Evolutionary conservation across 2,888 invertebrate species (phyloP).

Genomic region (Melanostoma scalare): DNA sequence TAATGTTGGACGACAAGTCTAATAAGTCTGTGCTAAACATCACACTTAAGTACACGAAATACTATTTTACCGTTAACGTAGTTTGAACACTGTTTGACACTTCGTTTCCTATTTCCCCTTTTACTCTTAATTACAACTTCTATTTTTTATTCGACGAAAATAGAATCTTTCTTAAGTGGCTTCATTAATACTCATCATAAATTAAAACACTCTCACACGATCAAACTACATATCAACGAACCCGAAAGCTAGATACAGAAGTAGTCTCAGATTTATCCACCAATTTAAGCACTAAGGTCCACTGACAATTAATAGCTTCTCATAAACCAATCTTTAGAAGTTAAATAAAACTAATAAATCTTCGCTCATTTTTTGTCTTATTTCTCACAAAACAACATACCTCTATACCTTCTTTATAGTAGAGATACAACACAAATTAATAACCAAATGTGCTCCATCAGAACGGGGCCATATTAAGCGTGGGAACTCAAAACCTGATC

Average conservation of each 20-base stretch:
- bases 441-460: constrained; percentile 40
- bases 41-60: too few relatives aligned
- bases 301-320: constrained; percentile 60
- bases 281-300: constrained; percentile 21
- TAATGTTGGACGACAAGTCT: too few relatives aligned
- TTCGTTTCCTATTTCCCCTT: too few relatives aligned
- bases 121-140: too few relatives aligned
- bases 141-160: too few relatives aligned
- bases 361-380: constrained; percentile 23
- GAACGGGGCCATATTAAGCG: constrained; percentile 46
- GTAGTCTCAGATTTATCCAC: constrained; percentile 31
- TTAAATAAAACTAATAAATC: constrained; percentile 57
- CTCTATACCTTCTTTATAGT: background rate
- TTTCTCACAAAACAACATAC: background rate
- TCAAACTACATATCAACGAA: background rate
- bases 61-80: too few relatives aligned
- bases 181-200: constrained; percentile 22
- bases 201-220: background rate
- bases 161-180: background rate
- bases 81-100: too few relatives aligned
- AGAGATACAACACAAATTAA: constrained; percentile 49
- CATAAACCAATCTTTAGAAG: constrained; percentile 65
- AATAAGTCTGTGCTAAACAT: too few relatives aligned
- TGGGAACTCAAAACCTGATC: constrained; percentile 68
- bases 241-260: constrained; percentile 14